These are phyloP conservation scores for Actias luna DNA, from an alignment of 2,888 invertebrate genomes.

Conservation along the genomic window DNA sequence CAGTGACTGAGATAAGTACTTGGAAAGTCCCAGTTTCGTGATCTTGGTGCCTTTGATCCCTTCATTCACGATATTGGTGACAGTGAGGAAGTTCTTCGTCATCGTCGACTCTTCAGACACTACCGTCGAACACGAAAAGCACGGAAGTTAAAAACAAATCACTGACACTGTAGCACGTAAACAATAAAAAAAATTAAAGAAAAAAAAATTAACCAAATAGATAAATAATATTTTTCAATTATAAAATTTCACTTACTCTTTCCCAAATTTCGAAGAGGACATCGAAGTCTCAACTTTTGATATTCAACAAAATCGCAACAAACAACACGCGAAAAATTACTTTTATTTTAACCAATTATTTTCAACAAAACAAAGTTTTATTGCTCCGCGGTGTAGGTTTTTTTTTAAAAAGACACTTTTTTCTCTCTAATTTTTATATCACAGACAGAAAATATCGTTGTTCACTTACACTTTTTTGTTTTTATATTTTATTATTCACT, in stretches of 20 bases:
- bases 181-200: slow-evolving; percentile 10
- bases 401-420: slow-evolving; percentile 38
- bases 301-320: slow-evolving; percentile 54
- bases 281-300: slow-evolving; percentile 61
- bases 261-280: slow-evolving; percentile 63
- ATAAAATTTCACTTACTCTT: slow-evolving; percentile 66
- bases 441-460: slow-evolving; percentile 45
- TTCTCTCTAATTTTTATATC: slow-evolving; percentile 56
- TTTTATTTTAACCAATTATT: slow-evolving; percentile 27
- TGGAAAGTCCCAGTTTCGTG: slow-evolving; percentile 87
- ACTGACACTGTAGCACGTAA: slow-evolving; percentile 2
- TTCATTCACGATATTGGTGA: slow-evolving; percentile 85
- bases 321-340: slow-evolving; percentile 60
- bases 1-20: slow-evolving; percentile 90
- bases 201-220: too few species aligned
- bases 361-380: background rate
- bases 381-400: slow-evolving; percentile 9
- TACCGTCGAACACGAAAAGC: slow-evolving; percentile 52
- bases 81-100: slow-evolving; percentile 83
- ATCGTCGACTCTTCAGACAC: slow-evolving; percentile 74
- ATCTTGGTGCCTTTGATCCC: slow-evolving; percentile 89
- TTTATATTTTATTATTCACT: slow-evolving; percentile 32
- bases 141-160: slow-evolving; percentile 29
- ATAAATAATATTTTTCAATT: background rate
- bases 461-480: slow-evolving; percentile 27